phyloP scores from a whole-genome alignment of 2,797 vertebrate species.

The Amazona ochrocephala region DNA sequence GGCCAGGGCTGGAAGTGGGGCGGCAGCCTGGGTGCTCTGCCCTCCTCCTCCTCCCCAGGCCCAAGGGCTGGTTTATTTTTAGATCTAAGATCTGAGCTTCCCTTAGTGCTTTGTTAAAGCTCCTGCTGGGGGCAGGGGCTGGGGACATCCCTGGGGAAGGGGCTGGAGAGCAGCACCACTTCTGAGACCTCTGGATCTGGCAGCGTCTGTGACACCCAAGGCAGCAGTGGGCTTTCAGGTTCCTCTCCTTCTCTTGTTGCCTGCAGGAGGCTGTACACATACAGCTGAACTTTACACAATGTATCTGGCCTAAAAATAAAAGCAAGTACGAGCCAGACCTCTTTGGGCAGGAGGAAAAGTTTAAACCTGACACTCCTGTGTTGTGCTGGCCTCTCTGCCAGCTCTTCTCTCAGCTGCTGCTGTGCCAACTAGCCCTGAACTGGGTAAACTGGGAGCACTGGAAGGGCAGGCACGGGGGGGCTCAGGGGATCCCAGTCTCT shows the following conservation, averaged over 20 bases:
- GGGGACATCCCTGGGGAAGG: neutral
- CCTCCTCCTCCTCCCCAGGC: neutral
- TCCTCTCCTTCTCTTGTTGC: neutral
- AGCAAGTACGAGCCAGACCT: neutral
- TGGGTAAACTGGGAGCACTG: neutral
- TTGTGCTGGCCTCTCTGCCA: neutral
- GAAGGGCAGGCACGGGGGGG: neutral
- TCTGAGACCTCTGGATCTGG: fast-evolving
- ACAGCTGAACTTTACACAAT: too few species aligned
- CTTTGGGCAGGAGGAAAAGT: neutral
- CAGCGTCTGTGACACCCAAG: fast-evolving
- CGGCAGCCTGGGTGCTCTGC: neutral
- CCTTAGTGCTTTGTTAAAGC: neutral
- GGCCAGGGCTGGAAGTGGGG: neutral
- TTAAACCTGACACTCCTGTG: neutral
- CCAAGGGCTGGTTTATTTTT: constrained; percentile 17
- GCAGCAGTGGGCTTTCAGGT: neutral
- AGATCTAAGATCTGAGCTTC: neutral
- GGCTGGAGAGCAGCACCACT: neutral
- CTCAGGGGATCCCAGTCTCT: neutral
- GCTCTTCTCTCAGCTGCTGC: neutral
- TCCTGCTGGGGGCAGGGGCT: fast-evolving
- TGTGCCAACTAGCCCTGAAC: neutral
- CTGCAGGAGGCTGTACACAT: neutral
- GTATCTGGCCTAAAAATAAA: constrained; percentile 60